Evolutionary conservation across 2,797 vertebrate genomes (phyloP).

Genomic region (Crax fasciolata): DNA sequence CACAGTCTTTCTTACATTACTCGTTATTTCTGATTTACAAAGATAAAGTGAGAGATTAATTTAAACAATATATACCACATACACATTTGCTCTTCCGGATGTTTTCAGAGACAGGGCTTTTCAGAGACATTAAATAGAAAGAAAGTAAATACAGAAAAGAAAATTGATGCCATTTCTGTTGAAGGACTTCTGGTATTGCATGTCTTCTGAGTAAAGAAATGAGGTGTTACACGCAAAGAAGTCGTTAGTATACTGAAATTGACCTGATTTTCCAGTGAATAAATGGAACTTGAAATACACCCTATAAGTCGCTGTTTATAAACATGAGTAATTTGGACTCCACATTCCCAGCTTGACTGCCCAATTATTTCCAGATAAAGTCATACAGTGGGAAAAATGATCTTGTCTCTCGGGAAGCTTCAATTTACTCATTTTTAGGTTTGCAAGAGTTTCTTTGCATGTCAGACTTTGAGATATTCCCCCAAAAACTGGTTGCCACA

Average conservation of each 20-base stretch:
- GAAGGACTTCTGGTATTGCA: background rate
- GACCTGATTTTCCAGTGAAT: slow-evolving; percentile 30
- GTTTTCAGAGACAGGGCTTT: slow-evolving; percentile 10
- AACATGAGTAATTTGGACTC: background rate
- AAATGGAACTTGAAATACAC: slow-evolving; percentile 43
- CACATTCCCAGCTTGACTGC: slow-evolving; percentile 12
- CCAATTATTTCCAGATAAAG: background rate
- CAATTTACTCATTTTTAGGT: background rate
- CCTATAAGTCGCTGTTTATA: slow-evolving; percentile 50
- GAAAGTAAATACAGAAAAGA: slow-evolving; percentile 31
- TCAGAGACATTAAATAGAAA: background rate
- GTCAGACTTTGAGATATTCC: background rate
- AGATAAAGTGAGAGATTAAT: slow-evolving; percentile 24
- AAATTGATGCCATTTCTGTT: background rate
- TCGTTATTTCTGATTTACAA: slow-evolving; percentile 20
- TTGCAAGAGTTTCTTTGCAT: background rate
- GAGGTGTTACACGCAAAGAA: background rate
- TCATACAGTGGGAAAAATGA: background rate
- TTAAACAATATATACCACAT: background rate
- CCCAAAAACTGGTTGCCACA: background rate
- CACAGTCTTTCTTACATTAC: background rate
- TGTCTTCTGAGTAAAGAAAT: background rate
- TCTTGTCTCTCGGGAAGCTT: background rate
- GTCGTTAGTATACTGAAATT: background rate
- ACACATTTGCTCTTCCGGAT: background rate